Conservation (phyloP, 1,140 invertebrate species). For the Nymphalis io region DNA sequence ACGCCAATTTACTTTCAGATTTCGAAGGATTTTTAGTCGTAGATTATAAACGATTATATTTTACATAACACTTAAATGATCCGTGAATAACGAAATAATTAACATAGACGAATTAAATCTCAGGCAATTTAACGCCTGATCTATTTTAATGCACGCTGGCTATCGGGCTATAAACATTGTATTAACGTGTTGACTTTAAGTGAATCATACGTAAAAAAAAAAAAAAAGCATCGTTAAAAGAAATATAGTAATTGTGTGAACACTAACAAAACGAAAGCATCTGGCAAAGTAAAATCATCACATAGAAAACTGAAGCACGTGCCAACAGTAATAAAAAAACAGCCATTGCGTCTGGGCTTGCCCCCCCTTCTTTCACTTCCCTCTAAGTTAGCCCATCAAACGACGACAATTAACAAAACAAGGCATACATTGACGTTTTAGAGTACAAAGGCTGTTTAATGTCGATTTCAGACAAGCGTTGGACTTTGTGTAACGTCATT, state of each 20-base stretch:
- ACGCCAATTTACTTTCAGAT: no score
- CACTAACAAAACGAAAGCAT: constrained; percentile 46
- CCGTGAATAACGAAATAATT: not conserved
- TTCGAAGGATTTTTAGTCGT: no score
- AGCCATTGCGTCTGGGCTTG: constrained; percentile 39
- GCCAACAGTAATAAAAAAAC: constrained; percentile 55
- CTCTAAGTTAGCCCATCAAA: constrained; percentile 40
- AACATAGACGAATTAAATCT: not conserved
- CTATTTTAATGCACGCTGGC: not conserved
- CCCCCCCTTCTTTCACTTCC: constrained; percentile 54
- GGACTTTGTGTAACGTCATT: constrained; percentile 41
- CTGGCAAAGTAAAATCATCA: constrained; percentile 54
- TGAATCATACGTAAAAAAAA: not conserved
- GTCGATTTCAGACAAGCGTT: constrained; percentile 47
- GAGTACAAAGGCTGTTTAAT: not conserved
- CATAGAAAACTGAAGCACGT: constrained; percentile 53
- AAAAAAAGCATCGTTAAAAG: constrained; percentile 29
- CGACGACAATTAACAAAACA: constrained; percentile 10
- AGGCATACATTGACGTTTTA: constrained; percentile 39
- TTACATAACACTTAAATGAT: not conserved
- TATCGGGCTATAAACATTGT: not conserved
- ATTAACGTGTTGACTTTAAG: not conserved
- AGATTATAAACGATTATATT: not conserved
- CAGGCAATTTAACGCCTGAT: not conserved
- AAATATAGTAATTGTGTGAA: constrained; percentile 34